Conservation (phyloP, 2,888 invertebrate species). For the Andrena marginata region DNA sequence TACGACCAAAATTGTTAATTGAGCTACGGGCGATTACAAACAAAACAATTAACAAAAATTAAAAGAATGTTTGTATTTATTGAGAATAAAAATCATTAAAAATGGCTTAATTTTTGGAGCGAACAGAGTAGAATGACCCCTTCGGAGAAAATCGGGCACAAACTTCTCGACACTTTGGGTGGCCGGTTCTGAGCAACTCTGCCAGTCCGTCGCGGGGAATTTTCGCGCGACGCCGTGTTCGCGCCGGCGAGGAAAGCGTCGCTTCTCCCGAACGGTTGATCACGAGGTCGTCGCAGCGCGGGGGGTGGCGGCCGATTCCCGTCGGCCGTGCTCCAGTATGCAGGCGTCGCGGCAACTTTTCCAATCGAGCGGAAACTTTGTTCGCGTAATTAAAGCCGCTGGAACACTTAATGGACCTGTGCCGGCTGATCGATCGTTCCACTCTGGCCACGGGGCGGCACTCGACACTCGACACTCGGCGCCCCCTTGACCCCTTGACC, state of each 20-base stretch:
- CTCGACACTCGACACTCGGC: background rate
- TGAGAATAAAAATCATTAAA: no score
- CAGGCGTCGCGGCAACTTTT: slow-evolving; percentile 83
- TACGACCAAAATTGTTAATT: no score
- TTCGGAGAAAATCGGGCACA: slow-evolving; percentile 29
- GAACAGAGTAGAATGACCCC: no score
- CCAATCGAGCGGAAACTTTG: slow-evolving; percentile 84
- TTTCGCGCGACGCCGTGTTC: slow-evolving; percentile 38
- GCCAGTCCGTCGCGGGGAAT: slow-evolving; percentile 26
- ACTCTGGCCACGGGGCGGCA: slow-evolving; percentile 4
- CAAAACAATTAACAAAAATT: no score
- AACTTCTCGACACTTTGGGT: slow-evolving; percentile 40
- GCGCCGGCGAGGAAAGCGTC: slow-evolving; percentile 8
- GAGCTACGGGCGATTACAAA: no score
- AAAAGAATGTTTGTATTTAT: no score
- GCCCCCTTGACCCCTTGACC: slow-evolving; percentile 2
- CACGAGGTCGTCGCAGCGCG: background rate
- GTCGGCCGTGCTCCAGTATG: slow-evolving; percentile 79
- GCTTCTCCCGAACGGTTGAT: slow-evolving; percentile 19
- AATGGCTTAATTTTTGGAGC: no score
- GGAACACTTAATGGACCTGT: slow-evolving; percentile 64
- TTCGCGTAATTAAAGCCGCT: slow-evolving; percentile 84
- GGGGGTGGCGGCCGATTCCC: slow-evolving; percentile 6
- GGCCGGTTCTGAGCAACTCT: background rate
- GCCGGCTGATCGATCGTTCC: slow-evolving; percentile 44